Conservation (phyloP, 2,888 invertebrate species). For the Heteromurus nitidus region DNA sequence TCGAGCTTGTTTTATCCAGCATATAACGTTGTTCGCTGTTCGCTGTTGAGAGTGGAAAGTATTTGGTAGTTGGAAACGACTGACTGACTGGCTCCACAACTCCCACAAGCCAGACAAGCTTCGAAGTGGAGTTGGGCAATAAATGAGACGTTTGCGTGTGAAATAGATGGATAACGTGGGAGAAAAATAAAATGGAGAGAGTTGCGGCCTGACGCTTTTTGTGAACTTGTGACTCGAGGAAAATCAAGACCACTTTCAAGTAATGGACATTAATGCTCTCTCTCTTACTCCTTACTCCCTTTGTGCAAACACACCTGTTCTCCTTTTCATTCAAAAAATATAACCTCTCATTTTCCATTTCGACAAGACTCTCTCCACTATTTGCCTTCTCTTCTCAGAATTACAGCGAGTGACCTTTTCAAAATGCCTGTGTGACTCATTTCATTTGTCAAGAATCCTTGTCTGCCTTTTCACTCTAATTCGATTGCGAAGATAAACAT, state of each 20-base stretch:
- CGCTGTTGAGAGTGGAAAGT: neutral
- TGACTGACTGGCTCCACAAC: neutral
- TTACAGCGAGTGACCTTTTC: too few species aligned
- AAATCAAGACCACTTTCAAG: too few species aligned
- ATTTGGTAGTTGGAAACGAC: slow-evolving; percentile 9
- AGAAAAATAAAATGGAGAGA: neutral
- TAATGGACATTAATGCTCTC: neutral
- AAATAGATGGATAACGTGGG: slow-evolving; percentile 62
- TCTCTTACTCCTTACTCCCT: neutral
- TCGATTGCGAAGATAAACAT: too few species aligned
- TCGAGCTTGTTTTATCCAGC: too few species aligned
- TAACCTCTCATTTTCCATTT: neutral
- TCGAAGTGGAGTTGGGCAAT: slow-evolving; percentile 47
- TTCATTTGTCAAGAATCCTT: too few species aligned
- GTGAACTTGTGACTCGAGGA: neutral
- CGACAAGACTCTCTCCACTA: too few species aligned
- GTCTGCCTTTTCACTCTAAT: too few species aligned
- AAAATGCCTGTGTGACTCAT: too few species aligned
- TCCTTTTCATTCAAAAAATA: neutral
- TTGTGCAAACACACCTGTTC: neutral
- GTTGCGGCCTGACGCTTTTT: neutral
- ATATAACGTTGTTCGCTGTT: too few species aligned
- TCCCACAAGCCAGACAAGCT: neutral
- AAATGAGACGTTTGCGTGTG: slow-evolving; percentile 73
- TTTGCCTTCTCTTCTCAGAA: too few species aligned